Percentiles rank a stretch among this genome's conserved stretches.
phyloP scores from a whole-genome alignment of 2,113 vertebrate genomes.

The Archocentrus centrarchus region DNA sequence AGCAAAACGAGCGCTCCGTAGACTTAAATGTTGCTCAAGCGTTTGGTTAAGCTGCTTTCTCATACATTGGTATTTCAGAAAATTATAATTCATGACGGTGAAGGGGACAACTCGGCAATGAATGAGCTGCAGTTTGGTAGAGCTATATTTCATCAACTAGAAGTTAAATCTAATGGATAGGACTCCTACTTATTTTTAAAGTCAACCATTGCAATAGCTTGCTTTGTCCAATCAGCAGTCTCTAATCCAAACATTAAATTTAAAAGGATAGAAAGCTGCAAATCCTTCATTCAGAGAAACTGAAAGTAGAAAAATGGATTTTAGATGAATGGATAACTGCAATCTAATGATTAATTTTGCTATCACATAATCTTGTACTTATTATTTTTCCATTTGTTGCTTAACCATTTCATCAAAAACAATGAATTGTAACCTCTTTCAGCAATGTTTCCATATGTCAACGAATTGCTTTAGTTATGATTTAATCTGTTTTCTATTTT shows the following conservation, averaged over 20 bases:
- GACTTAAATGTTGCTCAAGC: conserved; percentile 29
- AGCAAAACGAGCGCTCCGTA: neutral
- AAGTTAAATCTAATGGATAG: conserved; percentile 1
- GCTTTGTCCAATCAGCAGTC: neutral
- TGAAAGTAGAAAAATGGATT: conserved; percentile 1
- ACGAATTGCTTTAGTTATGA: neutral
- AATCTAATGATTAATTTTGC: neutral
- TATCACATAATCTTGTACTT: neutral
- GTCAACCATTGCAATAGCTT: neutral
- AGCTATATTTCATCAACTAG: neutral
- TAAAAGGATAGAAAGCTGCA: neutral
- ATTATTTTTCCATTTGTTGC: neutral
- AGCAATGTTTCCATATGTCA: neutral
- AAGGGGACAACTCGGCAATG: neutral
- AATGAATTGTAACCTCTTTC: neutral
- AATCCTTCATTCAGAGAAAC: neutral
- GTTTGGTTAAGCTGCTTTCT: conserved; percentile 22
- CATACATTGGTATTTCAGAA: neutral
- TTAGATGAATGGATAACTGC: neutral
- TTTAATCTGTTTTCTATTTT: neutral
- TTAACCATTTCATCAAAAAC: neutral
- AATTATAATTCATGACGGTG: conserved; percentile 5
- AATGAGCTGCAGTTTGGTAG: conserved; percentile 5
- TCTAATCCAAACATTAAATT: accelerated
- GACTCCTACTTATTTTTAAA: neutral